Base-by-base conservation (phyloP, 2,113 vertebrate species). In the Siniperca chuatsi region DNA sequence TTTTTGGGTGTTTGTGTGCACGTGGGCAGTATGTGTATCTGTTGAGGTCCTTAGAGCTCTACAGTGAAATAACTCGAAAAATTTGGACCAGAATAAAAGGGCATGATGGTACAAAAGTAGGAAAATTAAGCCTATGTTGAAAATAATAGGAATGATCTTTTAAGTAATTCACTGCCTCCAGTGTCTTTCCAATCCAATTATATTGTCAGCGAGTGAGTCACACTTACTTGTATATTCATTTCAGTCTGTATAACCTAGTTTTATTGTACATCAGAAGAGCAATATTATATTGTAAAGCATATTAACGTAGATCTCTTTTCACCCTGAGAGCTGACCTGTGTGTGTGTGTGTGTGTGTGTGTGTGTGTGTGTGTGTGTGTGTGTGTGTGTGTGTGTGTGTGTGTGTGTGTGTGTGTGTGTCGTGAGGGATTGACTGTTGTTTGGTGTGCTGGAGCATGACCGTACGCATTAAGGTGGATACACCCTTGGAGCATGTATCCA, bases 401-500 rank as follows among this genome's bases (percentile, higher is more conserved):
- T 78, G 82, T 69, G 84, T 72, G 52, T 67, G 69, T 76, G 82
- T 72, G 84, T 75, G 40, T 68, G 61, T 74, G 82, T 58, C 81
- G 81, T 29, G 65, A 78, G 67, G 85, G 82, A 75, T 78, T 72
- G 87, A 82, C 90, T 81, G 81, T 71, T 79, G 75, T 85, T 72
- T 69, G 83, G 55, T 85, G 85, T 90, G 82, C 86, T 72, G 76
- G 82, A 92, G 93, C 91, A 44, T 89, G 92, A 91, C 86, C 58
- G 85, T 78, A 85, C 92, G 83, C 85, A 87, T 88, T 82, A 62
- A 89, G 88, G 72, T 75, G 86, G 87, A 89, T 79, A 84, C 92
- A 76, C 92, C 94, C 90, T 94, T 62, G 2, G 82, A 90, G 90
- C 94, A 42, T 94, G 93, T 94, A 91, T 87, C 83, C 88, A 93